Conservation (phyloP, 1,140 invertebrate species). For the Aradophagus sp. region DNA sequence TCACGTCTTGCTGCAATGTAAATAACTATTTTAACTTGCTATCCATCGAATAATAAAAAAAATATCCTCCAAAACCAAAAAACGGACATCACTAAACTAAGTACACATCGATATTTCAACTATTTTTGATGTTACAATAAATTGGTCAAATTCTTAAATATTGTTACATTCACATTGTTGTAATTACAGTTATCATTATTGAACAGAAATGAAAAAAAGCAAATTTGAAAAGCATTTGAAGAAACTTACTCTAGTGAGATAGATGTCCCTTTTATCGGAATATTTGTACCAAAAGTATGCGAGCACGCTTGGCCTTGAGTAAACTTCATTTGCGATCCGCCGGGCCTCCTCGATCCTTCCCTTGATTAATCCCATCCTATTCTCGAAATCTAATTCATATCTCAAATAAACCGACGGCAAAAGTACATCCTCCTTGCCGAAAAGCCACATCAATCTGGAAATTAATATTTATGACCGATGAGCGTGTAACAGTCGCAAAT, state of each 20-base stretch:
- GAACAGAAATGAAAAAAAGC: not conserved
- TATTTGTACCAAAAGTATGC: slow-evolving; percentile 85
- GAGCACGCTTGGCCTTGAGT: slow-evolving; percentile 69
- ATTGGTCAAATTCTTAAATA: no score
- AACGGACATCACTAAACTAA: no score
- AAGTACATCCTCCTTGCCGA: slow-evolving; percentile 76
- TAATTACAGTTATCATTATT: no score
- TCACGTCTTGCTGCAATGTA: slow-evolving; percentile 76
- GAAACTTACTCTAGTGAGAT: slow-evolving; percentile 75
- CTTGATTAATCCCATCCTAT: slow-evolving; percentile 77
- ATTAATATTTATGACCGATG: slow-evolving; percentile 48
- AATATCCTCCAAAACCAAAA: no score
- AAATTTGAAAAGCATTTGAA: not conserved
- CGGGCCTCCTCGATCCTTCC: slow-evolving; percentile 79
- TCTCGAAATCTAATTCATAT: slow-evolving; percentile 63
- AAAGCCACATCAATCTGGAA: slow-evolving; percentile 82
- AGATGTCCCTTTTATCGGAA: slow-evolving; percentile 76
- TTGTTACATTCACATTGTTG: no score
- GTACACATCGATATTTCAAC: no score
- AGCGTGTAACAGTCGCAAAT: slow-evolving; percentile 39
- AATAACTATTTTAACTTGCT: not conserved
- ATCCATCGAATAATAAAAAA: not conserved
- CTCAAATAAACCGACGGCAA: slow-evolving; percentile 82
- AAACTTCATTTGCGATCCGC: slow-evolving; percentile 71
- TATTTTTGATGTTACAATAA: no score